Percentiles rank a stretch among this genome's conserved stretches.
These are phyloP conservation scores for Eupelmus urozonus DNA, from an alignment of 2,888 invertebrate genomes.

Conservation along the genomic window DNA sequence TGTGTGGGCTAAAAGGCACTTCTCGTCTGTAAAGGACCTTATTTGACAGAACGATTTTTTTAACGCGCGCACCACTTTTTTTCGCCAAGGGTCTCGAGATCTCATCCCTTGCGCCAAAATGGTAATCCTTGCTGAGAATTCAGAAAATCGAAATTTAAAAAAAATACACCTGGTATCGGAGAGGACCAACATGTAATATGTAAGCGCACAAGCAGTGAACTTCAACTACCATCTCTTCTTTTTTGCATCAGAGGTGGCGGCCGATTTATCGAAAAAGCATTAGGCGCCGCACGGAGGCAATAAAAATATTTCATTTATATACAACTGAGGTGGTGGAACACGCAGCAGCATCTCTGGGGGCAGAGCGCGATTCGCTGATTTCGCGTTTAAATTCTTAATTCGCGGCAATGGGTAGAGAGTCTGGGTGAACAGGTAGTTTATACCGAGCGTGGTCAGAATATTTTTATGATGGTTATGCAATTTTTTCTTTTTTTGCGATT, in stretches of 20 bases:
- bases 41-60: constrained; percentile 38
- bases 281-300: constrained; percentile 34
- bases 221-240: background rate
- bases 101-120: background rate
- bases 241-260: background rate
- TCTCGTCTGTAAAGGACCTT: background rate
- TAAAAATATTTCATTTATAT: constrained; percentile 58
- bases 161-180: background rate
- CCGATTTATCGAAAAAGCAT: constrained; percentile 54
- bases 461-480: background rate
- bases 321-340: background rate
- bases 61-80: constrained; percentile 1
- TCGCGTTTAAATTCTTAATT: constrained; percentile 53
- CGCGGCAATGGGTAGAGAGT: background rate
- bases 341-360: background rate
- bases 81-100: too few species aligned
- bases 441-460: constrained; percentile 10
- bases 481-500: too few species aligned
- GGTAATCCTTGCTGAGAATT: constrained; percentile 30
- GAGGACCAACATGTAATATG: background rate
- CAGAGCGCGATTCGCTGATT: constrained; percentile 40
- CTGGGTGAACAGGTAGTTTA: constrained; percentile 44
- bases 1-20: too few species aligned
- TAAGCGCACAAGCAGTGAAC: background rate
- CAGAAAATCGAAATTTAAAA: constrained; percentile 33